These are phyloP conservation scores for Menidia menidia DNA, from an alignment of 2,797 vertebrate genomes.

Conservation along the genomic window DNA sequence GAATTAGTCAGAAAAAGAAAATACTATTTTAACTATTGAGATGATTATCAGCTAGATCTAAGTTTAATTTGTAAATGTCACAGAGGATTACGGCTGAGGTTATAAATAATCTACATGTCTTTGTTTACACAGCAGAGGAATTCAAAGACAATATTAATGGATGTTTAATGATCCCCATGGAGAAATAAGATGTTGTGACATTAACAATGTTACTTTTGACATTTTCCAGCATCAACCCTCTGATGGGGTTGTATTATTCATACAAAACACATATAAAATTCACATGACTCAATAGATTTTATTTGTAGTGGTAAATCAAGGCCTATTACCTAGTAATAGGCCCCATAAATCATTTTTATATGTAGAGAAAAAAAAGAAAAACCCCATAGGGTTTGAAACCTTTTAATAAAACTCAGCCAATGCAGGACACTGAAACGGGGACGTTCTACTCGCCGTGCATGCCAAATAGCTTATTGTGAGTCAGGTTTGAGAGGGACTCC, in stretches of 20 bases:
- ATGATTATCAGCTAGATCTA: neutral
- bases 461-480: constrained; percentile 62
- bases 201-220: constrained; percentile 60
- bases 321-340: constrained; percentile 44
- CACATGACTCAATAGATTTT: neutral
- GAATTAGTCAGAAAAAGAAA: neutral
- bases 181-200: constrained; percentile 48
- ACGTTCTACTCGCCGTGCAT: constrained; percentile 41
- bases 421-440: constrained; percentile 35
- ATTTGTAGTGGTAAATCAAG: constrained; percentile 25
- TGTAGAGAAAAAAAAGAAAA: constrained; percentile 29
- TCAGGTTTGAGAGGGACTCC: constrained; percentile 51
- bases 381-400: constrained; percentile 31
- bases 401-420: constrained; percentile 59
- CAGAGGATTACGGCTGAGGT: constrained; percentile 42
- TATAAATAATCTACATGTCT: constrained; percentile 45
- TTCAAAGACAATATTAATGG: constrained; percentile 44
- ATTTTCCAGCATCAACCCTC: constrained; percentile 44
- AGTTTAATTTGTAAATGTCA: constrained; percentile 47
- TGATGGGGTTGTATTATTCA: constrained; percentile 19
- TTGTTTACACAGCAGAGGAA: constrained; percentile 30
- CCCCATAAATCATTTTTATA: constrained; percentile 40
- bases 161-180: constrained; percentile 52
- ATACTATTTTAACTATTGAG: neutral
- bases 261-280: constrained; percentile 15